phyloP scores from a whole-genome alignment of 2,888 invertebrate genomes.

The Lochmaea crataegi region DNA sequence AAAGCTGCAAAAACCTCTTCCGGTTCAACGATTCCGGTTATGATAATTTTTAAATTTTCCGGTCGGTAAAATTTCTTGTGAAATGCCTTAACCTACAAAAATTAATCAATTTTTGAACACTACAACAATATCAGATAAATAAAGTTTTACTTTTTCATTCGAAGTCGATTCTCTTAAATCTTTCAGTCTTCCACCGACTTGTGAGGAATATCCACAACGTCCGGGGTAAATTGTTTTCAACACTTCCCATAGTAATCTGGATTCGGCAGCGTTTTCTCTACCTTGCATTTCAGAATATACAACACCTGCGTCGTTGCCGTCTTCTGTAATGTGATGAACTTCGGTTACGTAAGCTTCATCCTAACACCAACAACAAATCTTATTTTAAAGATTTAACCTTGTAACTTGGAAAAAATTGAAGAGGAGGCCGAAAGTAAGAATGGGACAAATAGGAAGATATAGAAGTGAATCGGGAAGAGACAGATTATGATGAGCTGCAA shows the following conservation, averaged over 20 bases:
- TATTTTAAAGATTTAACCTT: too few relatives aligned
- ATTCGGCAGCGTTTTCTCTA: constrained; percentile 83
- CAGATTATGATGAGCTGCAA: too few relatives aligned
- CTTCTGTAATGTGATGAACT: constrained; percentile 90
- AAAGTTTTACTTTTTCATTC: constrained; percentile 77
- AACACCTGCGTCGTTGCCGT: constrained; percentile 91
- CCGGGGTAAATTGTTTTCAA: constrained; percentile 81
- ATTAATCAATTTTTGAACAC: not conserved
- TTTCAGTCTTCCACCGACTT: constrained; percentile 87
- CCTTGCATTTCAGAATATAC: constrained; percentile 98
- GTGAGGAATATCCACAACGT: constrained; percentile 84
- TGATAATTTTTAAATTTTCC: constrained; percentile 86
- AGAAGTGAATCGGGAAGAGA: too few relatives aligned
- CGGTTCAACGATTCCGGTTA: constrained; percentile 84
- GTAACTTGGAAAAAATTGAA: too few relatives aligned
- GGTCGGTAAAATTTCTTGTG: constrained; percentile 90
- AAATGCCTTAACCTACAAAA: constrained; percentile 77
- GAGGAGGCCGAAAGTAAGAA: too few relatives aligned
- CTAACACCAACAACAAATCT: constrained; percentile 61
- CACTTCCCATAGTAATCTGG: constrained; percentile 74
- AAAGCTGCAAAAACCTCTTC: constrained; percentile 81
- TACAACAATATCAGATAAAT: too few relatives aligned
- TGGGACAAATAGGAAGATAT: too few relatives aligned
- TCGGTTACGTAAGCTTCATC: constrained; percentile 88
- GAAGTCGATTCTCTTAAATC: constrained; percentile 85